Conservation (phyloP, 2,113 vertebrate genomes). For the Falco punctatus region DNA sequence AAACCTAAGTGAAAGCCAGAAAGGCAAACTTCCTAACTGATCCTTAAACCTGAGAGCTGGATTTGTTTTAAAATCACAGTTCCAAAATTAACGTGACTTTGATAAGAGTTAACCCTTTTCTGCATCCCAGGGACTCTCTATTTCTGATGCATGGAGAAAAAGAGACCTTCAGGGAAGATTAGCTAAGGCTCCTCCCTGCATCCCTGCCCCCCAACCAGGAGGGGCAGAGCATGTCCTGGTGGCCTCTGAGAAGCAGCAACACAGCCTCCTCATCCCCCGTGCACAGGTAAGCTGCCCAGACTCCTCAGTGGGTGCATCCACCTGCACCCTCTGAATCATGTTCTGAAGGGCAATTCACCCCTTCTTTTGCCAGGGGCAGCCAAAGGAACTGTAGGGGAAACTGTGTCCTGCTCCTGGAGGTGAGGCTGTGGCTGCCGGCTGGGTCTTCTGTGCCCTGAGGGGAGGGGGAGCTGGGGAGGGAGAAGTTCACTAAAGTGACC, state of each 20-base stretch:
- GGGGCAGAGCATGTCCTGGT: rapidly evolving
- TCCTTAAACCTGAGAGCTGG: not conserved
- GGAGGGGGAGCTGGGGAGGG: not conserved
- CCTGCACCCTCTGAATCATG: not conserved
- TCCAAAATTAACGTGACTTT: not conserved
- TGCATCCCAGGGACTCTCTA: not conserved
- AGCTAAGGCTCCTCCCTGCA: not conserved
- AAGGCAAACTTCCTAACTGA: not conserved
- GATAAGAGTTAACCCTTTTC: not conserved
- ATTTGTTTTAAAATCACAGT: not conserved
- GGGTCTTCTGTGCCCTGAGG: not conserved
- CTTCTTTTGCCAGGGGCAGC: not conserved
- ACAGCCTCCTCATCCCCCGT: not conserved
- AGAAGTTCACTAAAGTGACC: not conserved
- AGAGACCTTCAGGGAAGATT: not conserved
- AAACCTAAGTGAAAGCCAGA: not conserved
- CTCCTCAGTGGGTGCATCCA: not conserved
- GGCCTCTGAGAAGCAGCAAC: not conserved
- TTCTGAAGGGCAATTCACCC: not conserved
- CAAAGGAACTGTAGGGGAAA: not conserved
- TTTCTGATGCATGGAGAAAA: not conserved
- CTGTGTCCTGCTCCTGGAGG: rapidly evolving
- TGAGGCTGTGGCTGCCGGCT: not conserved
- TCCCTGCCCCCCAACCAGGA: not conserved
- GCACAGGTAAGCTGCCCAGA: not conserved